phyloP scores from a whole-genome alignment of 2,888 invertebrate genomes.

The Endomychus coccineus region DNA sequence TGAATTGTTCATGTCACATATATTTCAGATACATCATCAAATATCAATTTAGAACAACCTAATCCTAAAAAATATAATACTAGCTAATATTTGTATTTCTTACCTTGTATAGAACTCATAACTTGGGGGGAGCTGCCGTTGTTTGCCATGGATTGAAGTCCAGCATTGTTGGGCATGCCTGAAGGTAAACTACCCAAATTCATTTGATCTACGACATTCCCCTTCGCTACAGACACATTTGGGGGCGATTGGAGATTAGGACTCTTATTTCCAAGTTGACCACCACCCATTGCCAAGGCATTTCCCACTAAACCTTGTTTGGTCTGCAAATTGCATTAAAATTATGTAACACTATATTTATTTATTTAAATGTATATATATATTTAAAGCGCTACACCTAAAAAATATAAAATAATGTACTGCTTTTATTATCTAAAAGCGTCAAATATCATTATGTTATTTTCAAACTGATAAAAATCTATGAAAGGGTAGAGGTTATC shows the following conservation, averaged over 20 bases:
- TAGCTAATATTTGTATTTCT: slow-evolving; percentile 6
- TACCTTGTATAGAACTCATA: slow-evolving; percentile 67
- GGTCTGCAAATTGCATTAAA: slow-evolving; percentile 7
- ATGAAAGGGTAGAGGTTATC: too few relatives aligned
- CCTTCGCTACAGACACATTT: slow-evolving; percentile 68
- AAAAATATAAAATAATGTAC: too few relatives aligned
- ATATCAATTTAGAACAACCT: too few relatives aligned
- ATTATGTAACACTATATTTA: too few relatives aligned
- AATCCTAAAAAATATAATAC: too few relatives aligned
- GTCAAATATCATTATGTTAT: too few relatives aligned
- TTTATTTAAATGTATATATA: too few relatives aligned
- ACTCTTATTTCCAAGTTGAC: slow-evolving; percentile 72
- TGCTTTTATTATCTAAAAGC: too few relatives aligned
- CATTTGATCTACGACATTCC: slow-evolving; percentile 54
- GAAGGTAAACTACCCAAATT: slow-evolving; percentile 51
- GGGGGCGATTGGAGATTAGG: slow-evolving; percentile 81
- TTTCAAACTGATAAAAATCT: too few relatives aligned
- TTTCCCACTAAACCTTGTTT: slow-evolving; percentile 57
- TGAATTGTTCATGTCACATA: too few relatives aligned
- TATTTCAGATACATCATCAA: too few relatives aligned
- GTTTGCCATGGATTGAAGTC: slow-evolving; percentile 51
- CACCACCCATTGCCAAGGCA: slow-evolving; percentile 65
- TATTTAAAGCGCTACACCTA: too few relatives aligned
- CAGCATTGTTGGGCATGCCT: slow-evolving; percentile 47
- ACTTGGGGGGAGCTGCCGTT: slow-evolving; percentile 65